Evolutionary conservation across 2,113 vertebrate species (phyloP), one percentile per base, ranked within the genome.

Genomic region (Dolichotis patagonum): DNA sequence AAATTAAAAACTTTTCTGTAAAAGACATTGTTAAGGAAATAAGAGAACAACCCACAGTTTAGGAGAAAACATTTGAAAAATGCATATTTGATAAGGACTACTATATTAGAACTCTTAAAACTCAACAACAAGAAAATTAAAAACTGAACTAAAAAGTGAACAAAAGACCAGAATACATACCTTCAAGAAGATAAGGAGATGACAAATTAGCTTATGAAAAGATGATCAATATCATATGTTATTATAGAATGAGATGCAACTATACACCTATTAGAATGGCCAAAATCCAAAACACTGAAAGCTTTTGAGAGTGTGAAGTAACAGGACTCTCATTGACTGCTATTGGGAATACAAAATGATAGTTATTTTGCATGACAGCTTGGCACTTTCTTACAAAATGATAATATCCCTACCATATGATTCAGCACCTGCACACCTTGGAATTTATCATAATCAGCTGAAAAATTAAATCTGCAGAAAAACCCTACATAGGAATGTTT

Each of bases 401-500:
- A 83, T 56, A 69, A 35, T n/a, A 63, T 38, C 2, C 32, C 35
- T 17, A 46, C 17, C 19, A 26, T 32, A 49, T 17, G n/a, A 83
- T 35, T 71, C 0, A 41, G 49, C 63, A 82, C 41, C 67, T 73
- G 3, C 10, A 32, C 20, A 9, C 19, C 16, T 49, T 69, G 16
- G 30, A 38, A 85, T 91, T 85, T 77, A 69, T 6, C 32, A 38
- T 81, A 88, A 88, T 4, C 30, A 84, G 38, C 12, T 81, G 19
- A 88, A 95, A 92, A 56, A 43, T 67, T 85, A 93, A 69, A 30
- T 91, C 60, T 49, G 81, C 30, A 46, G 26, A 87, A 73, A 80
- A 88, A 95, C 56, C 56, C 26, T 73, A 3, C 58, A 65, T 4
- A 13, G 19, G 12, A 32, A 54, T 60, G 20, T 84, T 94, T 81